phyloP scores from a whole-genome alignment of 2,888 invertebrate genomes.

The Rotaria macrura region DNA sequence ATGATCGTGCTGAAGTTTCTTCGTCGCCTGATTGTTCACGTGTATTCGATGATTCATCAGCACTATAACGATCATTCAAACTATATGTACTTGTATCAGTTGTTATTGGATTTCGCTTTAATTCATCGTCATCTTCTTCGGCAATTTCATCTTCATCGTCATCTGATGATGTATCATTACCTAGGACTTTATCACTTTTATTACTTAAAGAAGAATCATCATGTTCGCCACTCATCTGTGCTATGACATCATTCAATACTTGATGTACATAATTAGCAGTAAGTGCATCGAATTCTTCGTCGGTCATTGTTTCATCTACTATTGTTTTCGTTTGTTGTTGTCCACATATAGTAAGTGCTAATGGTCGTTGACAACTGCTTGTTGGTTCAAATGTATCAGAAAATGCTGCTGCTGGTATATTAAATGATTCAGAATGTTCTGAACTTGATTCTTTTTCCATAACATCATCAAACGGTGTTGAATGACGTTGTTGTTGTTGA shows the following conservation, averaged over 20 bases:
- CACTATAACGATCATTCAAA: not conserved
- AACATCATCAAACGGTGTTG: not conserved
- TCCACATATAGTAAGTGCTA: not conserved
- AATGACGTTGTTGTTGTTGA: not conserved
- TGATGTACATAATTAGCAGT: not conserved
- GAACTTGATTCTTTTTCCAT: slow-evolving; percentile 3
- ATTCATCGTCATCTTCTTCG: not conserved
- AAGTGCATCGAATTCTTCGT: not conserved
- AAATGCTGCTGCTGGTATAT: not conserved
- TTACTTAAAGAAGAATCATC: not conserved
- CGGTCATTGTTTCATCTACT: not conserved
- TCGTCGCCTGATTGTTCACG: not conserved
- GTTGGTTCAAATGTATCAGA: slow-evolving; percentile 5
- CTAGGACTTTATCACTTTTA: not conserved
- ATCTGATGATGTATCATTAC: not conserved
- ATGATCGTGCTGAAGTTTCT: not conserved
- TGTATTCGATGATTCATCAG: slow-evolving; percentile 12
- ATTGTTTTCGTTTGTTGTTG: not conserved
- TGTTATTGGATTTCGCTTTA: not conserved
- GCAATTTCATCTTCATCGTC: not conserved
- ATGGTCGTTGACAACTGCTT: not conserved
- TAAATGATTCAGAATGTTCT: not conserved
- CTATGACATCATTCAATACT: not conserved
- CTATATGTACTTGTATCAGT: not conserved
- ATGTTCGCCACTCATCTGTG: not conserved